Conservation (phyloP, 1,140 invertebrate genomes). For the Olivierus martensii region DNA sequence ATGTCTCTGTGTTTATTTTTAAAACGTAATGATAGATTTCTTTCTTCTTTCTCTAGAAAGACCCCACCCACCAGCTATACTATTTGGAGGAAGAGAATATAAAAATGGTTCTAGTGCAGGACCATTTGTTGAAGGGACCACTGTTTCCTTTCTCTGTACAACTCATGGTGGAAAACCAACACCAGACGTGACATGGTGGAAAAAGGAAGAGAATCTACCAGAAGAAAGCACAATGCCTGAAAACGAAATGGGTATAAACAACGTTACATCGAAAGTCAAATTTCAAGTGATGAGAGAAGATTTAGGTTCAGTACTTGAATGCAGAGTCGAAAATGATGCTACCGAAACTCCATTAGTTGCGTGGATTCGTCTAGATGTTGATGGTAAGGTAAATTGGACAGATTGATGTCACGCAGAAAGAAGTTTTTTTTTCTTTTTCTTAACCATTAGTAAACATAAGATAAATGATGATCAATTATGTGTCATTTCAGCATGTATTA, state of each 20-base stretch:
- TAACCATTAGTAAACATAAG: background rate
- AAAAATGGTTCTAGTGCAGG: constrained; percentile 5
- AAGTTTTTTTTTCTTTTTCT: constrained; percentile 3
- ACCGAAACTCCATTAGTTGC: constrained; percentile 41
- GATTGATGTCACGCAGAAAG: background rate
- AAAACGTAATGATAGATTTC: too few species aligned
- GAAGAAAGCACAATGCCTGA: background rate
- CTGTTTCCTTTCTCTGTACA: constrained; percentile 15
- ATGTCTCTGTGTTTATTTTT: too few species aligned
- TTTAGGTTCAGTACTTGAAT: constrained; percentile 59
- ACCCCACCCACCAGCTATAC: background rate
- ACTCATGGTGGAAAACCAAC: constrained; percentile 18
- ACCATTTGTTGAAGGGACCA: constrained; percentile 17
- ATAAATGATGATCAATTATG: background rate
- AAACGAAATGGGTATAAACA: background rate
- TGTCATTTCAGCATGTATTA: too few species aligned
- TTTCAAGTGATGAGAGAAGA: constrained; percentile 44
- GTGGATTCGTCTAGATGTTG: constrained; percentile 55
- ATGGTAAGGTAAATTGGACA: constrained; percentile 49
- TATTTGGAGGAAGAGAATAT: background rate
- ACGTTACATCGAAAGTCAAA: constrained; percentile 10
- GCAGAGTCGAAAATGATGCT: constrained; percentile 27
- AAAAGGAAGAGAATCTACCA: constrained; percentile 6
- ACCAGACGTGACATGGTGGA: constrained; percentile 17
- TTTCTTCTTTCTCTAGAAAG: background rate